A percentile compares a stretch with the other conserved stretches of the same genome.
Conservation (phyloP, 2,113 vertebrate species). For the Pluvialis apricaria region DNA sequence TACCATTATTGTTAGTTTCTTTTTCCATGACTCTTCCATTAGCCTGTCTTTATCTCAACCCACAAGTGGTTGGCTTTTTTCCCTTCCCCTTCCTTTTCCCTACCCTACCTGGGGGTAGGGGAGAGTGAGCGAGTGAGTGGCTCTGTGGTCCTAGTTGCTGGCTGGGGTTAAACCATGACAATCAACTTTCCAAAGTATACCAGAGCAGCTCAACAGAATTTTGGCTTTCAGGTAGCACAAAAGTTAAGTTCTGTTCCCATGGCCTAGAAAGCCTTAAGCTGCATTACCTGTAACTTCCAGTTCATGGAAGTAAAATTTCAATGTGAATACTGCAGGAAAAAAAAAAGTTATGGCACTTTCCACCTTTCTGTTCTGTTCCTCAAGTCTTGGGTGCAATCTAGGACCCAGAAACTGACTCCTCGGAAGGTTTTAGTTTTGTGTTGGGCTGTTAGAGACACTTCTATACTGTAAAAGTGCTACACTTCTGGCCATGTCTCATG, state of each 20-base stretch:
- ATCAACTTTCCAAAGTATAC: too few species aligned
- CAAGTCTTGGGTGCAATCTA: background rate
- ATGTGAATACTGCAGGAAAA: background rate
- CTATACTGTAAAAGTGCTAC: rapidly evolving
- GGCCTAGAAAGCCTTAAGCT: background rate
- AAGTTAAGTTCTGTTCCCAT: background rate
- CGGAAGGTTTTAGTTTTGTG: background rate
- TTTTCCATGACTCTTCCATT: background rate
- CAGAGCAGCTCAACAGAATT: too few species aligned
- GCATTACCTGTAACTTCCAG: background rate
- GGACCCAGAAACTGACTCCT: background rate
- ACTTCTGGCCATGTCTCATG: background rate
- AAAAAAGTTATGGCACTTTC: background rate
- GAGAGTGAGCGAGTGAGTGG: too few species aligned
- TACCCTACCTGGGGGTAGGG: background rate
- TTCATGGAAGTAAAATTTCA: background rate
- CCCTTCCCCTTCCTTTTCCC: background rate
- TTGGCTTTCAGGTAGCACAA: too few species aligned
- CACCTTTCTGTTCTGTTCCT: background rate
- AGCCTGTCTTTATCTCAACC: background rate
- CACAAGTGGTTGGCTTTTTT: background rate
- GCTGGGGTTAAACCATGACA: too few species aligned
- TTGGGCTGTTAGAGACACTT: background rate
- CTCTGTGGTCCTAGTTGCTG: too few species aligned
- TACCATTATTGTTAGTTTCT: background rate